These are phyloP conservation scores for Myiothlypis chrysogaster DNA, from an alignment of 2,797 vertebrate genomes.

Conservation along the genomic window DNA sequence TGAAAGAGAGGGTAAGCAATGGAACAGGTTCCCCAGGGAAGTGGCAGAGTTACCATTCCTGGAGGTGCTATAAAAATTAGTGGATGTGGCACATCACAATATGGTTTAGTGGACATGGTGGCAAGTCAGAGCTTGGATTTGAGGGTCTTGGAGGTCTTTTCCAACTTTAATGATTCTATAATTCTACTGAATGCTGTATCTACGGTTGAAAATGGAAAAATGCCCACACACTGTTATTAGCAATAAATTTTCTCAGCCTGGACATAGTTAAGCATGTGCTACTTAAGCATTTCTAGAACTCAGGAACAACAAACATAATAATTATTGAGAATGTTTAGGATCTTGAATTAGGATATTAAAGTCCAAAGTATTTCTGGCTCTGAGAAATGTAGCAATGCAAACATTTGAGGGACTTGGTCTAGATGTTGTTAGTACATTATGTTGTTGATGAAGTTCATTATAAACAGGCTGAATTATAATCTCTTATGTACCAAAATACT, in stretches of 20 bases:
- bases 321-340: not conserved
- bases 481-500: not conserved
- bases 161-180: not conserved
- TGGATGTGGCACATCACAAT: not conserved
- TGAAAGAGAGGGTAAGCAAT: not conserved
- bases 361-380: not conserved
- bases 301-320: not conserved
- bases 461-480: not conserved
- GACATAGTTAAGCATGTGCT: not conserved
- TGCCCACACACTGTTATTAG: accelerated
- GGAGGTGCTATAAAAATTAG: not conserved
- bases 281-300: not conserved
- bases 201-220: not conserved
- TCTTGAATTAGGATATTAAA: not conserved
- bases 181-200: not conserved
- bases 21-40: not conserved
- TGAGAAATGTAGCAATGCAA: accelerated
- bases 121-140: not conserved
- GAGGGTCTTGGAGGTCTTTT: not conserved
- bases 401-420: not conserved
- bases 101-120: not conserved
- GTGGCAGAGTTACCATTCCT: not conserved
- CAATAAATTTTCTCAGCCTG: not conserved
- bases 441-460: not conserved
- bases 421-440: not conserved